Conservation (phyloP, 2,113 vertebrate species). For the Syngnathus floridae region DNA sequence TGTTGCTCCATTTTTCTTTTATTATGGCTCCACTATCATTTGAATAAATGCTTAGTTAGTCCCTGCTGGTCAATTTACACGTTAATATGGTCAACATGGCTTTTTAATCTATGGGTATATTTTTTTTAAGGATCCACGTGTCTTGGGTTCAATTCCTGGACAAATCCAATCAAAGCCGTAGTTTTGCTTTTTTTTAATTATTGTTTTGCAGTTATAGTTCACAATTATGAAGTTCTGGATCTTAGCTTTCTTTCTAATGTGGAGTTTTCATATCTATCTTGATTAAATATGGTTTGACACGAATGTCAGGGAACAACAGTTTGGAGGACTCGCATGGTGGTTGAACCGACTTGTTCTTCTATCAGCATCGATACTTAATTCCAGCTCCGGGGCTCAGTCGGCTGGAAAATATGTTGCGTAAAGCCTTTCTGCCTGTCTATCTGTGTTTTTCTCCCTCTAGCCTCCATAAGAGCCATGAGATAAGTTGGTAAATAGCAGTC, state of each 20-base stretch:
- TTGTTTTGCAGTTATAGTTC: neutral
- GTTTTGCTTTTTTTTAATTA: too few species aligned
- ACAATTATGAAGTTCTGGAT: neutral
- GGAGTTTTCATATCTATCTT: neutral
- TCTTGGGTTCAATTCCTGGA: constrained; percentile 75
- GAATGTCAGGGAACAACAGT: neutral
- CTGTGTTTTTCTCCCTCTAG: constrained; percentile 17
- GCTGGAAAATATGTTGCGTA: constrained; percentile 15
- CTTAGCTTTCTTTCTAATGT: neutral
- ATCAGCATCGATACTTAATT: neutral
- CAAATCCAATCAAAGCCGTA: constrained; percentile 47
- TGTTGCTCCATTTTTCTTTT: neutral
- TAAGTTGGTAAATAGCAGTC: constrained; percentile 38
- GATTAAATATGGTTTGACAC: constrained; percentile 27
- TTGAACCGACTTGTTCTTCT: neutral
- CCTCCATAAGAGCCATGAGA: constrained; percentile 19
- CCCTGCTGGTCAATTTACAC: too few species aligned
- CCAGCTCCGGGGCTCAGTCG: constrained; percentile 1
- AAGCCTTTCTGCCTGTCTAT: constrained; percentile 30
- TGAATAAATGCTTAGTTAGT: too few species aligned
- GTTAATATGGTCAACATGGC: constrained; percentile 14
- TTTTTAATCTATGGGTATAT: constrained; percentile 75
- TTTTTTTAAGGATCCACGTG: constrained; percentile 74
- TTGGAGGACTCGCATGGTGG: neutral
- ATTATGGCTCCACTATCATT: too few species aligned